Evolutionary conservation across 92 coral and sea anemone species (phyloP).

Genomic region (Epizoanthus ramosus): DNA sequence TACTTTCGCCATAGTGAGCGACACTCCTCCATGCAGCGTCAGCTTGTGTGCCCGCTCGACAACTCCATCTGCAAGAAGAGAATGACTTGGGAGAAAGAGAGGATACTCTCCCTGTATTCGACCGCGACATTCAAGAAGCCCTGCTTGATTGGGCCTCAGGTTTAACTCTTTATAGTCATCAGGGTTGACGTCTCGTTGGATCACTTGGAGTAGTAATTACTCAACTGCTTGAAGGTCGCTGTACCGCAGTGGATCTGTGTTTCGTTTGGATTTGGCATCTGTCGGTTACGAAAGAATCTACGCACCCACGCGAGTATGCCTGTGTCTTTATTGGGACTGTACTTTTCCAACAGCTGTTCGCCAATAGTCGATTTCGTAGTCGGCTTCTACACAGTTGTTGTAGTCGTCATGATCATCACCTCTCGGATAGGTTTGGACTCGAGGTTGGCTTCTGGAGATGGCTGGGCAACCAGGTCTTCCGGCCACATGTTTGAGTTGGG

Average conservation of each 20-base stretch:
- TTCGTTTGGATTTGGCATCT: neutral
- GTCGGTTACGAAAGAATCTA: slow-evolving; percentile 4
- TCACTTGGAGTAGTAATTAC: neutral
- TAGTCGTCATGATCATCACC: neutral
- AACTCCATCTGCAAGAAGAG: slow-evolving; percentile 22
- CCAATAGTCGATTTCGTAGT: neutral
- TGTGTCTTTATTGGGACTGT: neutral
- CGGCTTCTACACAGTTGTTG: neutral
- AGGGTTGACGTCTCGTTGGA: neutral
- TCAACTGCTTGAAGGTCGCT: neutral
- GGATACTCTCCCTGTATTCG: too few relatives aligned
- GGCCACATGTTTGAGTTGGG: slow-evolving; percentile 36
- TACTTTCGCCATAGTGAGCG: slow-evolving; percentile 43
- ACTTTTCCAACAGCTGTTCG: slow-evolving; percentile 22
- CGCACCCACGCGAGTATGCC: slow-evolving; percentile 33
- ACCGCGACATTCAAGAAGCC: too few relatives aligned
- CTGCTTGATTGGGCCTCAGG: slow-evolving; percentile 28
- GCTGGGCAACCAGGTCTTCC: neutral
- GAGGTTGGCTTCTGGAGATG: neutral
- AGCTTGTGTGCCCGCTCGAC: slow-evolving; percentile 21
- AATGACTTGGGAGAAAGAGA: too few relatives aligned
- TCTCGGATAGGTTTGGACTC: neutral
- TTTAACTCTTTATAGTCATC: slow-evolving; percentile 6
- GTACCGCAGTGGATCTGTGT: neutral
- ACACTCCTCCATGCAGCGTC: slow-evolving; percentile 43